Percentiles rank a stretch among this genome's conserved stretches.
These are phyloP conservation scores for Pyralis farinalis DNA, from an alignment of 2,888 invertebrate genomes.

Conservation along the genomic window DNA sequence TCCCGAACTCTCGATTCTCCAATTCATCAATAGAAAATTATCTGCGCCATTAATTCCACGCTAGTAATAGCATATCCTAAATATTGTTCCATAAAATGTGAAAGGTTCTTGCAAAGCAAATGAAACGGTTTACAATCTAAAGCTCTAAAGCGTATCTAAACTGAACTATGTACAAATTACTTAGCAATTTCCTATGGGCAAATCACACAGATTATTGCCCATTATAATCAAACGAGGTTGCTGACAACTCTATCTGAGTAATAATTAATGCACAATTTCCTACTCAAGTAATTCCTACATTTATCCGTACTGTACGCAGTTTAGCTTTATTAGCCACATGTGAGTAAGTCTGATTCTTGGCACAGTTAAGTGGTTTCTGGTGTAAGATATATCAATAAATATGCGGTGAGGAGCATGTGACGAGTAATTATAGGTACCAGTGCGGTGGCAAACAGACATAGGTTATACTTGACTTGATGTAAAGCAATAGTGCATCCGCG, in stretches of 20 bases:
- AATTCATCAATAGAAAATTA: too few relatives aligned
- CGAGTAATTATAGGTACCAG: too few relatives aligned
- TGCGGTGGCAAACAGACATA: too few relatives aligned
- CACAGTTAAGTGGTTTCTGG: slow-evolving; percentile 11
- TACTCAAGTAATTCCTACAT: slow-evolving; percentile 8
- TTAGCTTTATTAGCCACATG: slow-evolving; percentile 15
- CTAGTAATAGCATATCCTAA: too few relatives aligned
- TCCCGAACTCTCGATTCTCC: too few relatives aligned
- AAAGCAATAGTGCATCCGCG: too few relatives aligned
- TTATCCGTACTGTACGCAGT: slow-evolving; percentile 11
- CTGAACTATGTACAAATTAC: background rate
- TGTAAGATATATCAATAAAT: too few relatives aligned
- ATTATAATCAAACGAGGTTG: slow-evolving; percentile 7
- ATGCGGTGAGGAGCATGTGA: too few relatives aligned
- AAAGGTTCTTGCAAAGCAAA: background rate
- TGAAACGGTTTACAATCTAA: background rate
- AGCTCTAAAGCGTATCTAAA: background rate
- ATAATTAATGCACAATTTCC: slow-evolving; percentile 11
- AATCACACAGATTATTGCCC: slow-evolving; percentile 1
- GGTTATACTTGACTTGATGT: too few relatives aligned
- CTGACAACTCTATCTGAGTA: slow-evolving; percentile 4
- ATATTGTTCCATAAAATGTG: background rate
- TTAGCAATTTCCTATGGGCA: background rate
- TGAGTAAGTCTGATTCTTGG: slow-evolving; percentile 11
- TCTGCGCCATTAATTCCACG: too few relatives aligned